phyloP scores from a whole-genome alignment of 2,113 vertebrate genomes.

The Oostethus manadensis region DNA sequence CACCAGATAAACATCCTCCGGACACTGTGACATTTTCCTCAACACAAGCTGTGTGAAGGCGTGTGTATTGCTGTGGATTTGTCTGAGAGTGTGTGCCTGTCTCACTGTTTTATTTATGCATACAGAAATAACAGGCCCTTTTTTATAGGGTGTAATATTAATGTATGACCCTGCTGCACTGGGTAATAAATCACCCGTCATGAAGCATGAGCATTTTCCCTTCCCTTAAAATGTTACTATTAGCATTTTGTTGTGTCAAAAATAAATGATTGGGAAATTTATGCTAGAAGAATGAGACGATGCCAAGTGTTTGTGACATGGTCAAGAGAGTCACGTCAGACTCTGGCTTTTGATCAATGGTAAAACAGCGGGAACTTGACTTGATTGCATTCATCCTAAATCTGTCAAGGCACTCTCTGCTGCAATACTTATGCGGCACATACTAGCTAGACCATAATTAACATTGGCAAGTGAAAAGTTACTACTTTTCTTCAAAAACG shows the following conservation, averaged over 20 bases:
- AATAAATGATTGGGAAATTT: conserved; percentile 62
- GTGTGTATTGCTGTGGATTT: conserved; percentile 8
- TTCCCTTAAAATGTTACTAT: conserved; percentile 65
- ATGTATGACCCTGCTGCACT: conserved; percentile 62
- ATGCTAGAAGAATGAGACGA: conserved; percentile 62
- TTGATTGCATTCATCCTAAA: conserved; percentile 42
- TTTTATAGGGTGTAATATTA: conserved; percentile 69
- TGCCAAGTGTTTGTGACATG: conserved; percentile 52
- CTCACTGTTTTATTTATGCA: conserved; percentile 67
- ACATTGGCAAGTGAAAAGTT: neutral
- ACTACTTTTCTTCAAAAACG: neutral
- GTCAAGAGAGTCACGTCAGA: conserved; percentile 51
- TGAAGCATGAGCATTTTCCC: conserved; percentile 51
- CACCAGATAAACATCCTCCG: conserved; percentile 68
- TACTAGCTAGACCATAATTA: neutral
- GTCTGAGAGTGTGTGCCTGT: conserved; percentile 18
- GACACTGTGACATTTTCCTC: conserved; percentile 62
- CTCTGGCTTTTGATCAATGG: conserved; percentile 50
- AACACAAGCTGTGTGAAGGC: conserved; percentile 33
- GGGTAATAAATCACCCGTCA: conserved; percentile 65
- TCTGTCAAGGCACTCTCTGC: conserved; percentile 29
- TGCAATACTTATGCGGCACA: conserved; percentile 24
- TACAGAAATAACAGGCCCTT: conserved; percentile 60
- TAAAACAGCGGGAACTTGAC: conserved; percentile 48
- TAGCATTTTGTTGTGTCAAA: conserved; percentile 65